Conservation (phyloP, 2,797 vertebrate genomes). For the Tapirus indicus region DNA sequence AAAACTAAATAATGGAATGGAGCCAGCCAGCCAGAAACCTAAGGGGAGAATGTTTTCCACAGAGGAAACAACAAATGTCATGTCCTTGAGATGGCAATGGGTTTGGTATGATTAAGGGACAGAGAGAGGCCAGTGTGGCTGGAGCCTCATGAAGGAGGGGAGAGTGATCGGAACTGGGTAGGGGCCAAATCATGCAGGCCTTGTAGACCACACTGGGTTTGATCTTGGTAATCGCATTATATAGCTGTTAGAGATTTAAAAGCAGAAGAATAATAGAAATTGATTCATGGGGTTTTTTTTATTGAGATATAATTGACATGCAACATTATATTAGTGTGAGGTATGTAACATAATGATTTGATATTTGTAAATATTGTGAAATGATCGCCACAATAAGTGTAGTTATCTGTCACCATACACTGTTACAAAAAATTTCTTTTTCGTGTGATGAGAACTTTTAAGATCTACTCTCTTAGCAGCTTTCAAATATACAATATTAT, state of each 20-base stretch:
- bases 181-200: not conserved
- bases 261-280: not conserved
- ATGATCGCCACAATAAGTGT: not conserved
- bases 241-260: not conserved
- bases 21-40: not conserved
- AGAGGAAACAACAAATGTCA: not conserved
- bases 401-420: not conserved
- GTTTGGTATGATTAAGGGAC: not conserved
- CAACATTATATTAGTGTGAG: not conserved
- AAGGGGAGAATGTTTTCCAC: not conserved
- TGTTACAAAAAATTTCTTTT: not conserved
- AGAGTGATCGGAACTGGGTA: not conserved
- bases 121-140: not conserved
- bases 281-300: not conserved
- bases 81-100: not conserved
- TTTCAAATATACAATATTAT: not conserved
- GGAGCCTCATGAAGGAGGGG: not conserved
- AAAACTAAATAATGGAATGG: not conserved
- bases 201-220: not conserved
- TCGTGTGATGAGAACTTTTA: not conserved
- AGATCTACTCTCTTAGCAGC: not conserved
- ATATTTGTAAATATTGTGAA: not conserved
- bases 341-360: not conserved
- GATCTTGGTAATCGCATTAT: not conserved
- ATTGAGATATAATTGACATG: not conserved